These are phyloP conservation scores for Erebia aethiops DNA, from an alignment of 2,888 invertebrate genomes.

Conservation along the genomic window DNA sequence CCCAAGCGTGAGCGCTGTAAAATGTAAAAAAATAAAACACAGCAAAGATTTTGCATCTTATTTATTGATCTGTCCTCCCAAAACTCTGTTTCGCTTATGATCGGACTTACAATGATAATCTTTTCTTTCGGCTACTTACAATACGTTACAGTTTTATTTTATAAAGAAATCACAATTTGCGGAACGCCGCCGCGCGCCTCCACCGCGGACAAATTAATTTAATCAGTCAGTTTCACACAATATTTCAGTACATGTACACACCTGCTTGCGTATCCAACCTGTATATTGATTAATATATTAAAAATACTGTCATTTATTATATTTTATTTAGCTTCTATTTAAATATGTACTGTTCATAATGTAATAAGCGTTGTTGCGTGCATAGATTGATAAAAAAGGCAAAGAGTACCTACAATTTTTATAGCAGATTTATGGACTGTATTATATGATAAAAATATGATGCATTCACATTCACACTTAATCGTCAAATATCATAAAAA, in stretches of 20 bases:
- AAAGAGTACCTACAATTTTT: neutral
- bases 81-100: constrained; percentile 73
- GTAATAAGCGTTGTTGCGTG: neutral
- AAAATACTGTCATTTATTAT: constrained; percentile 2
- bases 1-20: neutral
- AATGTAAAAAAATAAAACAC: constrained; percentile 61
- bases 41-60: constrained; percentile 73
- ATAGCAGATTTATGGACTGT: neutral
- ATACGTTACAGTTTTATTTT: constrained; percentile 78
- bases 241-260: constrained; percentile 59
- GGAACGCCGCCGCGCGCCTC: constrained; percentile 53
- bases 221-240: constrained; percentile 75
- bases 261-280: constrained; percentile 28
- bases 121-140: constrained; percentile 80
- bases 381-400: neutral
- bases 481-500: neutral
- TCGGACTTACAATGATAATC: constrained; percentile 79
- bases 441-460: neutral
- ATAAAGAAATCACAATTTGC: constrained; percentile 81
- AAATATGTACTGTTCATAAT: neutral
- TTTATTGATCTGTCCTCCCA: constrained; percentile 81
- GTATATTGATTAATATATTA: neutral
- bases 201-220: constrained; percentile 63
- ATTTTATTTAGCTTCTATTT: neutral
- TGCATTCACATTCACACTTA: neutral